A percentile compares a stretch with the other conserved stretches of the same genome.
phyloP scores from a whole-genome alignment of 1,140 invertebrate genomes.

The Armadillidium nasatum region DNA sequence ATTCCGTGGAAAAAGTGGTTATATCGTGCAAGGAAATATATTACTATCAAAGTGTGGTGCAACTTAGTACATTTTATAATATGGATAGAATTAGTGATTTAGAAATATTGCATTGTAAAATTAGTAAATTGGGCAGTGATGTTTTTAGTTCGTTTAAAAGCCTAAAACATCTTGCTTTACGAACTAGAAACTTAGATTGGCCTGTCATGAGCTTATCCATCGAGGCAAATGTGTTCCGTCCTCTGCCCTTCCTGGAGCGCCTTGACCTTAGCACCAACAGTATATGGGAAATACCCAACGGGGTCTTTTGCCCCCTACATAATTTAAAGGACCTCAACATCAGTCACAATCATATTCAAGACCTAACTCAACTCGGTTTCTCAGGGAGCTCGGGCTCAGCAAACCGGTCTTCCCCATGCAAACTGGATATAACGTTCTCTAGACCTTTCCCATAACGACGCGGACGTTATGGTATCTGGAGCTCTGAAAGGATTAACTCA shows the following conservation, averaged over 20 bases:
- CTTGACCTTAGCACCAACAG: constrained; percentile 64
- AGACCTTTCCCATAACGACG: constrained; percentile 61
- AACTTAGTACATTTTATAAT: constrained; percentile 31
- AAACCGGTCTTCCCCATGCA: constrained; percentile 48
- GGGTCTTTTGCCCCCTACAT: constrained; percentile 54
- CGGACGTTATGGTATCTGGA: constrained; percentile 58
- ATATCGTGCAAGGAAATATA: constrained; percentile 36
- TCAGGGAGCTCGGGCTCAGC: constrained; percentile 58
- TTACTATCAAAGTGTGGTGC: constrained; percentile 32
- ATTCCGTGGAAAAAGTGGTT: constrained; percentile 28
- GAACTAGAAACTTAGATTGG: constrained; percentile 75
- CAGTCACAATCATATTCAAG: constrained; percentile 71
- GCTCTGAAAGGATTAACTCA: constrained; percentile 62
- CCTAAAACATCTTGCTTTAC: constrained; percentile 62
- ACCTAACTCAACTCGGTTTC: constrained; percentile 69
- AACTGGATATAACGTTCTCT: constrained; percentile 67
- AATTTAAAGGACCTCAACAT: constrained; percentile 73
- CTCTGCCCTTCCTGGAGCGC: constrained; percentile 59
- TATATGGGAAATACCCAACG: constrained; percentile 61
- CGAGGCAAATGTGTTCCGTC: constrained; percentile 65
- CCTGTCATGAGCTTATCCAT: constrained; percentile 61
- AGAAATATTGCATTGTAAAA: constrained; percentile 39
- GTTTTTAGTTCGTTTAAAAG: constrained; percentile 62
- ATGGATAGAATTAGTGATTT: constrained; percentile 35
- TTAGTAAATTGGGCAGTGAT: constrained; percentile 53